Percentiles rank a stretch among this genome's conserved stretches.
phyloP scores from a whole-genome alignment of 2,797 vertebrate species.

The Anniella stebbinsi region DNA sequence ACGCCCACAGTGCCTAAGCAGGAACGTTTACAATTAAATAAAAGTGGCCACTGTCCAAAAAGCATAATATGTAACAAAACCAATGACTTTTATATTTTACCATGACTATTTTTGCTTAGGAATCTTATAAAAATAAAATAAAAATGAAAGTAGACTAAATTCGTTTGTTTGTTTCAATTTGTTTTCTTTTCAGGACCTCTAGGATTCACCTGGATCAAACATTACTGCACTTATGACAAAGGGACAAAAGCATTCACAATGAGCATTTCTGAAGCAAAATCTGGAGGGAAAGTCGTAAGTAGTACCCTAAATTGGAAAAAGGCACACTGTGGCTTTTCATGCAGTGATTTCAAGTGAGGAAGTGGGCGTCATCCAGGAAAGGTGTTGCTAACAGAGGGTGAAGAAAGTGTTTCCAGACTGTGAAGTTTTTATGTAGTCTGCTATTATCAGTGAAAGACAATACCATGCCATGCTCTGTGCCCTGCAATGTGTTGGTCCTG shows the following conservation, averaged over 20 bases:
- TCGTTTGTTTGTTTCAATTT: neutral
- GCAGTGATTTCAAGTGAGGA: neutral
- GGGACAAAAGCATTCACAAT: conserved; percentile 96
- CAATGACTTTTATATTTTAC: neutral
- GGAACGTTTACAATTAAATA: neutral
- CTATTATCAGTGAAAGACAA: neutral
- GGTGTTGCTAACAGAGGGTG: neutral
- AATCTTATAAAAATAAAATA: neutral
- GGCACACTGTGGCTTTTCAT: neutral
- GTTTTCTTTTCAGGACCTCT: conserved; percentile 85
- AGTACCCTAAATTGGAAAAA: neutral
- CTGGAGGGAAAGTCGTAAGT: conserved; percentile 92
- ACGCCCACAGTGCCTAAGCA: neutral
- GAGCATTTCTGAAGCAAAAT: conserved; percentile 92
- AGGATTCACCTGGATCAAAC: conserved; percentile 94
- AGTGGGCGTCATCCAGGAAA: neutral
- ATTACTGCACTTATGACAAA: conserved; percentile 97
- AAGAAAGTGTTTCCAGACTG: too few relatives aligned
- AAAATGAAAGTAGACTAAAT: too few relatives aligned
- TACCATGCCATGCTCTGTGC: neutral
- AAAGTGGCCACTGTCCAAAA: neutral
- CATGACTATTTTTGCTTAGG: neutral
- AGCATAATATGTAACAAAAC: neutral
- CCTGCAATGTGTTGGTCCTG: neutral
- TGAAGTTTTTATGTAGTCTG: neutral